Evolutionary conservation across 2,113 vertebrate species (phyloP).

Genomic region (Oriolus oriolus): DNA sequence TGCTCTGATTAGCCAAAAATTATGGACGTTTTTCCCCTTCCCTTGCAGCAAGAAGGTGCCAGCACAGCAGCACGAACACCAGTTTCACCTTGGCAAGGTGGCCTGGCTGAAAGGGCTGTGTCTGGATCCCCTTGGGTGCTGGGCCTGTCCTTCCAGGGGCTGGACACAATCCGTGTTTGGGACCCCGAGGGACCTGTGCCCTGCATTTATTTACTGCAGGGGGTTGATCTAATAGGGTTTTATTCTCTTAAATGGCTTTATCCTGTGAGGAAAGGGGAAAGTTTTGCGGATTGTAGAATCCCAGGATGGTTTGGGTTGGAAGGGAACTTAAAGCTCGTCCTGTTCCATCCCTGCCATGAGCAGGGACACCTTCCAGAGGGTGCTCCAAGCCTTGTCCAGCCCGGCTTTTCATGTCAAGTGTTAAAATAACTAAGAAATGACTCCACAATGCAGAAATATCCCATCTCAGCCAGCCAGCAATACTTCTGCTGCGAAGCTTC

Average conservation of each 20-base stretch:
- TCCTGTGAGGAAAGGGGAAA: not conserved
- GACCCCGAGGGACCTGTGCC: not conserved
- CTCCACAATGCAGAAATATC: not conserved
- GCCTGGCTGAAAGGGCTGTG: not conserved
- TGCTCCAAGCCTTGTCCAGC: not conserved
- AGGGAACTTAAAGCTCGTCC: not conserved
- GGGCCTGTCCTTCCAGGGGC: not conserved
- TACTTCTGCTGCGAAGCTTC: not conserved
- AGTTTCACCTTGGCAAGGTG: not conserved
- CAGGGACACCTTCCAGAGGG: not conserved
- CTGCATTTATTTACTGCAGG: not conserved
- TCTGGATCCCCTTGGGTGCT: not conserved
- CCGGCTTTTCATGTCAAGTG: not conserved
- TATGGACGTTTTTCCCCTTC: not conserved
- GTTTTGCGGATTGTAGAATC: not conserved
- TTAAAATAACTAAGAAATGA: not conserved
- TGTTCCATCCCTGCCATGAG: not conserved
- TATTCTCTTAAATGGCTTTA: not conserved
- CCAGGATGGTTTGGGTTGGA: not conserved
- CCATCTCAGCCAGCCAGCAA: not conserved
- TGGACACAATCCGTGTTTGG: rapidly evolving
- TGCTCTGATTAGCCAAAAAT: not conserved
- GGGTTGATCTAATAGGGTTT: not conserved
- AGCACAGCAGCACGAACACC: not conserved
- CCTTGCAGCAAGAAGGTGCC: not conserved